Evolutionary conservation across 1,140 invertebrate species (phyloP).

Genomic region (Euborellia annulipes): DNA sequence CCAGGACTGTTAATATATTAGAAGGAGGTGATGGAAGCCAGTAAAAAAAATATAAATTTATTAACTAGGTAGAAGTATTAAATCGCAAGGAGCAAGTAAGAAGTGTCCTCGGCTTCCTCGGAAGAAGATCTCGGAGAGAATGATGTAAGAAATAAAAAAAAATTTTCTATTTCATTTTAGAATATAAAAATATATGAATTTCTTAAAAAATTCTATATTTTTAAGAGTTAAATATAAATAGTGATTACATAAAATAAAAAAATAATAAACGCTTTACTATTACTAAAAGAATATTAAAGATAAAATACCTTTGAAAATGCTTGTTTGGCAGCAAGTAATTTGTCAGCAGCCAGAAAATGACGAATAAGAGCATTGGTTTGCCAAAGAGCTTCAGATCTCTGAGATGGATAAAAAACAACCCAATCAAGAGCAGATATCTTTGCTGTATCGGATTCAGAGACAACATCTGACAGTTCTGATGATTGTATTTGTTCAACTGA

Average conservation of each 20-base stretch:
- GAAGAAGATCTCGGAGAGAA: too few species aligned
- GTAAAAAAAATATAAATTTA: too few species aligned
- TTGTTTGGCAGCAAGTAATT: conserved; percentile 48
- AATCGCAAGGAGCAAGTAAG: too few species aligned
- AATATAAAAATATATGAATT: conserved; percentile 18
- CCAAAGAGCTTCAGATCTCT: conserved; percentile 62
- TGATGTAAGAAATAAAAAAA: too few species aligned
- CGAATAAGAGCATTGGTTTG: conserved; percentile 82
- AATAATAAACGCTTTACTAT: conserved; percentile 14
- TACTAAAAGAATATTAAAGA: neutral
- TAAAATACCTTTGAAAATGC: conserved; percentile 43
- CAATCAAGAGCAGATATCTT: conserved; percentile 79
- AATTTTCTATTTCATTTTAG: too few species aligned
- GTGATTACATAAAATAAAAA: conserved; percentile 4
- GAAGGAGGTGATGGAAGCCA: too few species aligned
- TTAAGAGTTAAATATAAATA: conserved; percentile 1
- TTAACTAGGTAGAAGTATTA: too few species aligned
- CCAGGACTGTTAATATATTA: too few species aligned
- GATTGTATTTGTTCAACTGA: conserved; percentile 4
- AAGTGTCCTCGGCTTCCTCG: too few species aligned
- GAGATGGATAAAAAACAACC: conserved; percentile 62
- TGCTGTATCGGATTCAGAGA: conserved; percentile 17
- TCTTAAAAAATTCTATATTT: conserved; percentile 6
- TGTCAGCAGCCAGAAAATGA: conserved; percentile 50
- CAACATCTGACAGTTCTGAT: conserved; percentile 17